A percentile compares a stretch with the other conserved stretches of the same genome.
These are phyloP conservation scores for Diarsia dahlii DNA, from an alignment of 2,888 invertebrate genomes.

Conservation along the genomic window DNA sequence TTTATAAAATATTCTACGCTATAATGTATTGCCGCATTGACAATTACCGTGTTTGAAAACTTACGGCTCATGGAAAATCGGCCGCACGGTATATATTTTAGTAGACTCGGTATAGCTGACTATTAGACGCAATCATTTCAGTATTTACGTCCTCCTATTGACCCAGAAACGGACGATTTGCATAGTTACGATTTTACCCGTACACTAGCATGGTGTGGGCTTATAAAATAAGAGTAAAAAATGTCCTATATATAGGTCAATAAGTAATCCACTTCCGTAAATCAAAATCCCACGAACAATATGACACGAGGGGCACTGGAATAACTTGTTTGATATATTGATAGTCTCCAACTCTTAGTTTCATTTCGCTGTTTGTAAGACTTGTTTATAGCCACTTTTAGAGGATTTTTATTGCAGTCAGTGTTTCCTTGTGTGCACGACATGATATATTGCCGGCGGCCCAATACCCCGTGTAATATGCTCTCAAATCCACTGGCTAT, in stretches of 20 bases:
- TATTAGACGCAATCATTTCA: slow-evolving; percentile 62
- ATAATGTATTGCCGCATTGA: slow-evolving; percentile 21
- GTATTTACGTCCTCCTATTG: slow-evolving; percentile 62
- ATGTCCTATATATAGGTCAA: slow-evolving; percentile 40
- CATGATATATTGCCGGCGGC: slow-evolving; percentile 77
- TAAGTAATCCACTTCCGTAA: slow-evolving; percentile 45
- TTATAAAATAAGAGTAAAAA: slow-evolving; percentile 46
- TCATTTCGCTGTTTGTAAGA: slow-evolving; percentile 61
- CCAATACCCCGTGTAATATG: slow-evolving; percentile 75
- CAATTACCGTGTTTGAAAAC: slow-evolving; percentile 32
- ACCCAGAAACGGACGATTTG: slow-evolving; percentile 65
- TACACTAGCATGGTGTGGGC: slow-evolving; percentile 18
- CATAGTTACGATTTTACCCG: slow-evolving; percentile 57
- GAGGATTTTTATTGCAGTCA: slow-evolving; percentile 75
- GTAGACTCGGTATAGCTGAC: slow-evolving; percentile 41
- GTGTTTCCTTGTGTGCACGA: slow-evolving; percentile 70
- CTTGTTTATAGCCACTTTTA: slow-evolving; percentile 75
- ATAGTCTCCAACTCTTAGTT: slow-evolving; percentile 53
- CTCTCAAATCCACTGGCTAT: slow-evolving; percentile 75
- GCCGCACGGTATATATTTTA: slow-evolving; percentile 40
- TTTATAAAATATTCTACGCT: slow-evolving; percentile 19
- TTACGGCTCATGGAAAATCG: slow-evolving; percentile 30
- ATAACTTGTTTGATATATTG: slow-evolving; percentile 65
- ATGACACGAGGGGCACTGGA: slow-evolving; percentile 29
- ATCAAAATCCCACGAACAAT: slow-evolving; percentile 40